Conservation (phyloP, 2,888 invertebrate species). For the Dolomedes plantarius region DNA sequence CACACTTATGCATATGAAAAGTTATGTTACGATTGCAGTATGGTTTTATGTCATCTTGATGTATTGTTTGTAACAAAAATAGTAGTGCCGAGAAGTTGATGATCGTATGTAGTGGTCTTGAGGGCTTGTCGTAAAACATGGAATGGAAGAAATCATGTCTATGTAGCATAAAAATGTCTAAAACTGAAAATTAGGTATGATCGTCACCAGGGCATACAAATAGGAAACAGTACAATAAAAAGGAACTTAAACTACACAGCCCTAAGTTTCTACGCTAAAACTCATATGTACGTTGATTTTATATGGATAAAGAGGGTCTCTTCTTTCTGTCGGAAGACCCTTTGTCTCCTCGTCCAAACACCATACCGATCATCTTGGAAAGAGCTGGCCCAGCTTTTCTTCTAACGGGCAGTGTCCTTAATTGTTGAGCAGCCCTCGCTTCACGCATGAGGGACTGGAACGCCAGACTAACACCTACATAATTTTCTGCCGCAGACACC, state of each 20-base stretch:
- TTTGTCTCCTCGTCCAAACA: slow-evolving; percentile 80
- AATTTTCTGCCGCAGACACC: slow-evolving; percentile 88
- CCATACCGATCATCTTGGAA: slow-evolving; percentile 86
- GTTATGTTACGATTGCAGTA: no score
- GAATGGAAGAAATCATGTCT: no score
- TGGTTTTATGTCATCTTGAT: no score
- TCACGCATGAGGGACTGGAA: slow-evolving; percentile 84
- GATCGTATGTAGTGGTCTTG: no score
- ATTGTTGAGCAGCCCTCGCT: slow-evolving; percentile 79
- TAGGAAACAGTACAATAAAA: not conserved
- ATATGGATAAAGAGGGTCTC: slow-evolving; percentile 71
- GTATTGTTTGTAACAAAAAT: no score
- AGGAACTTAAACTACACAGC: not conserved
- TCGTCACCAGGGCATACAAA: no score
- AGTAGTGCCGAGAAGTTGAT: no score
- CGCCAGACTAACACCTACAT: slow-evolving; percentile 84
- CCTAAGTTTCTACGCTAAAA: not conserved
- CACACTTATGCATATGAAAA: no score
- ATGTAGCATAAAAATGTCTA: no score
- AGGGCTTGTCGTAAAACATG: no score
- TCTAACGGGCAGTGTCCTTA: slow-evolving; percentile 83
- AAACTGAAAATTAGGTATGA: no score
- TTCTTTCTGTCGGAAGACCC: slow-evolving; percentile 68
- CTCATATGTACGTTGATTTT: not conserved
- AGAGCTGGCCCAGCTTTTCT: slow-evolving; percentile 71